A percentile compares a stretch with the other conserved stretches of the same genome.
Conservation (phyloP, 2,113 vertebrate species). For the Empidonax traillii region DNA sequence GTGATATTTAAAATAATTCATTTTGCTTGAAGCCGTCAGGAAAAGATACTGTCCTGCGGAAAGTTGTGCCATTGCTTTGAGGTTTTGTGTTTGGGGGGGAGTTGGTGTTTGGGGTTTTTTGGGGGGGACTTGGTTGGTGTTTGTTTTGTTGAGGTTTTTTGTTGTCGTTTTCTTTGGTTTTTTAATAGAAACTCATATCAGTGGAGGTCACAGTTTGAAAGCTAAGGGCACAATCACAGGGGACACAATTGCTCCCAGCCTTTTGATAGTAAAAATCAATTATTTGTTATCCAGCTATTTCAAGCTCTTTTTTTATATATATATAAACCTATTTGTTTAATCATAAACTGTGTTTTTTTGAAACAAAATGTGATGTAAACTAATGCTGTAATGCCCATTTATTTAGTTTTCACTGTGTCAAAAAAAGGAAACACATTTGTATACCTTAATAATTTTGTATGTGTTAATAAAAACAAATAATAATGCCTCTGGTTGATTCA, state of each 20-base stretch:
- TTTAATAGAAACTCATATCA: not conserved
- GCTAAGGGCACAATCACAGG: conserved; percentile 4
- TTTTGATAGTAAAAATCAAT: conserved; percentile 42
- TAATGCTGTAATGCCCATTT: conserved; percentile 57
- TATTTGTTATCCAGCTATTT: conserved; percentile 61
- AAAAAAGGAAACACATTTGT: conserved; percentile 68
- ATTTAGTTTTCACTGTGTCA: conserved; percentile 62
- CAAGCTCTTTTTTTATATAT: not conserved
- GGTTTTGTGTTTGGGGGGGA: not conserved
- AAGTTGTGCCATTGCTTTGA: conserved; percentile 23
- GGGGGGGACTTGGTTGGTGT: not conserved
- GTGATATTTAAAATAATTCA: conserved; percentile 57
- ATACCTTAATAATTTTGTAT: conserved; percentile 77
- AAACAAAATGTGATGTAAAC: conserved; percentile 58
- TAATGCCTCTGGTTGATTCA: conserved; percentile 37
- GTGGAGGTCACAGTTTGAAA: conserved; percentile 16
- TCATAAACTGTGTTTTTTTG: conserved; percentile 35
- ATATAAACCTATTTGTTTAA: conserved; percentile 57
- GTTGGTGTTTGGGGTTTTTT: not conserved
- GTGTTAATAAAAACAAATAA: conserved; percentile 78
- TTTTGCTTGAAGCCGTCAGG: conserved; percentile 14
- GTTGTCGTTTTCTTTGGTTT: not conserved
- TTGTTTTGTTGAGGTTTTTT: not conserved
- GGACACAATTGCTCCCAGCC: not conserved
- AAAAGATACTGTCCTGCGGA: not conserved